Evolutionary conservation across 35 echinoderm and acorn worm genomes (phyloP), one percentile per base, ranked within the genome.

Genomic region (Amphiura filiformis): DNA sequence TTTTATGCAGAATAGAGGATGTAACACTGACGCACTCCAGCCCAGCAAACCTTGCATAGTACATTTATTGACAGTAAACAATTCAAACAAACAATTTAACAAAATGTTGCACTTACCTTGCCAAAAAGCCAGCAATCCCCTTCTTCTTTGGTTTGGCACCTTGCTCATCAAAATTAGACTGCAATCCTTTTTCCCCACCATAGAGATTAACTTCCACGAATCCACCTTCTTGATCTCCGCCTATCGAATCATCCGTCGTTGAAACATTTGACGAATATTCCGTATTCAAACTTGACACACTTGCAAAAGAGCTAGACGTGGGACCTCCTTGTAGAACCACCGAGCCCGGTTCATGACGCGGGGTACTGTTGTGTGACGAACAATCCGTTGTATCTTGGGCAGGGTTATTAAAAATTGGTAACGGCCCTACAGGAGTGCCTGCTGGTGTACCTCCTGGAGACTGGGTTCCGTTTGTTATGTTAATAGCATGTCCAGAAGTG

Each of bases 91-190:
- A n/a, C n/a, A n/a, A n/a, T n/a, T n/a, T n/a, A n/a, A n/a, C n/a
- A n/a, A n/a, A n/a, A n/a, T n/a, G n/a, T n/a, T 47, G 4, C 17
- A 85, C 83, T 34, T 17, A 85, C 83, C 83, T 85, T 85, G 83
- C 44, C 17, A 85, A 36, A 30, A 85, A 85, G 20, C 83, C 83
- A 85, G 83, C 83, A n/a, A 85, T 35, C 37, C 83, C 83, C 20
- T 37, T 61, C 56, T 85, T 85, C 35, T 85, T 85, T 13, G 83
- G 83, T 34, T 85, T 85, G 0, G 83, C 83, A 65, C 83, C 83
- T 36, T 64, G 83, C 49, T 13, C 37, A 26, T 34, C 52, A 61
- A 61, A 70, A 56, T 56, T 40, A 30, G 34, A 64, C 33, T 34
- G 83, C 14, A 34, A 31, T 28, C 81, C 81, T 70, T n/a, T 70